Evolutionary conservation across 2,888 invertebrate genomes (phyloP).

Genomic region (Hoplodrina ambigua): DNA sequence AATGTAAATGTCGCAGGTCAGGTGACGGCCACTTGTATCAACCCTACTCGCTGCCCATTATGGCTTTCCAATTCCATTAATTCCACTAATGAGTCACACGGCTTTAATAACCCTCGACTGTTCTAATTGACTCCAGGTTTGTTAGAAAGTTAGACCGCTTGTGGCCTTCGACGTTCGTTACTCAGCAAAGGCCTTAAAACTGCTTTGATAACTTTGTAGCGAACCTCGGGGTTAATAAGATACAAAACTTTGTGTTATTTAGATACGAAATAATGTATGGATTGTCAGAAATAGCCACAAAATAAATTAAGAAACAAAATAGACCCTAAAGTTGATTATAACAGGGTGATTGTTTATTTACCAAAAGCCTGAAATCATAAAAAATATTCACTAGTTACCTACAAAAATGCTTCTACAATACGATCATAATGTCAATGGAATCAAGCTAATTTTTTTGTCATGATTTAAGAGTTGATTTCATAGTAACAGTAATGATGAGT

Average conservation of each 20-base stretch:
- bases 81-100: conserved; percentile 48
- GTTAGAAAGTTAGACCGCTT: conserved; percentile 36
- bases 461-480: too few relatives aligned
- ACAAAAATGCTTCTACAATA: too few relatives aligned
- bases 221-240: conserved; percentile 33
- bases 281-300: neutral
- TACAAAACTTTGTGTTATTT: conserved; percentile 27
- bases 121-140: conserved; percentile 50
- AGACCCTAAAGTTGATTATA: neutral
- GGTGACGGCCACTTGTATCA: conserved; percentile 34
- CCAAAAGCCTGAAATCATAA: neutral
- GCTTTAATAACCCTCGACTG: conserved; percentile 45
- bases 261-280: neutral
- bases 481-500: too few relatives aligned
- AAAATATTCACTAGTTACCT: too few relatives aligned
- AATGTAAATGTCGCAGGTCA: conserved; percentile 28
- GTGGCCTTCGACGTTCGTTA: conserved; percentile 32
- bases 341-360: too few relatives aligned
- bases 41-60: conserved; percentile 36
- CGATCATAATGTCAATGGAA: too few relatives aligned
- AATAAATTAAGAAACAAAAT: neutral
- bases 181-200: conserved; percentile 29
- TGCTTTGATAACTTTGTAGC: conserved; percentile 33
- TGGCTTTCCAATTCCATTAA: conserved; percentile 53
- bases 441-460: too few relatives aligned